Conservation (phyloP, 2,113 vertebrate species). For the Pandion haliaetus region DNA sequence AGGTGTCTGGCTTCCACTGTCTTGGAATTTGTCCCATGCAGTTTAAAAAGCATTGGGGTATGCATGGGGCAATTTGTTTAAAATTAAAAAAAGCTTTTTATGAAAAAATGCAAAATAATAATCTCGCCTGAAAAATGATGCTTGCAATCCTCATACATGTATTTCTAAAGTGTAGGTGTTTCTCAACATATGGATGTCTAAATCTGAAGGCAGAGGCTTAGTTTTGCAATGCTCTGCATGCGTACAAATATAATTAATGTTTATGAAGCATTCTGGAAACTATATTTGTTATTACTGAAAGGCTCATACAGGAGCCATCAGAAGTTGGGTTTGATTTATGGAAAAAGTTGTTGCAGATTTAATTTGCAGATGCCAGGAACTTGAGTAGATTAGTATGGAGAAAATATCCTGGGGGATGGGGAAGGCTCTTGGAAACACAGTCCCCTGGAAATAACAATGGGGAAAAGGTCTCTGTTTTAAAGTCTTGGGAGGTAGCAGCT, state of each 20-base stretch:
- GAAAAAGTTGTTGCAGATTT: not conserved
- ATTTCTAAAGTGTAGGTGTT: not conserved
- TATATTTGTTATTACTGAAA: not conserved
- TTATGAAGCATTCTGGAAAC: not conserved
- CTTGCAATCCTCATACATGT: fast-evolving
- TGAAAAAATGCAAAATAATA: not conserved
- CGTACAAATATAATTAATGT: not conserved
- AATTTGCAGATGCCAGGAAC: not conserved
- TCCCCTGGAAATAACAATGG: not conserved
- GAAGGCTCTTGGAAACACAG: not conserved
- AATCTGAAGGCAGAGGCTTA: not conserved
- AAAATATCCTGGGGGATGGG: not conserved
- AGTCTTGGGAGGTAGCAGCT: not conserved
- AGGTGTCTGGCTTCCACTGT: not conserved
- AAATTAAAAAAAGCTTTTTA: not conserved
- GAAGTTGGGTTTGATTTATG: not conserved
- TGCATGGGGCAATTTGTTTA: fast-evolving
- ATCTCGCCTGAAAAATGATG: not conserved
- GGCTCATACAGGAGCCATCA: not conserved
- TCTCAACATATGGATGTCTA: not conserved
- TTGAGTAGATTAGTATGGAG: not conserved
- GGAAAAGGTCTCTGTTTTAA: not conserved
- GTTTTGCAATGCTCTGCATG: not conserved
- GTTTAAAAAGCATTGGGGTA: not conserved
- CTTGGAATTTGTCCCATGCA: not conserved